These are phyloP conservation scores for Tachystola acroxantha DNA, from an alignment of 2,888 invertebrate species.

Conservation along the genomic window DNA sequence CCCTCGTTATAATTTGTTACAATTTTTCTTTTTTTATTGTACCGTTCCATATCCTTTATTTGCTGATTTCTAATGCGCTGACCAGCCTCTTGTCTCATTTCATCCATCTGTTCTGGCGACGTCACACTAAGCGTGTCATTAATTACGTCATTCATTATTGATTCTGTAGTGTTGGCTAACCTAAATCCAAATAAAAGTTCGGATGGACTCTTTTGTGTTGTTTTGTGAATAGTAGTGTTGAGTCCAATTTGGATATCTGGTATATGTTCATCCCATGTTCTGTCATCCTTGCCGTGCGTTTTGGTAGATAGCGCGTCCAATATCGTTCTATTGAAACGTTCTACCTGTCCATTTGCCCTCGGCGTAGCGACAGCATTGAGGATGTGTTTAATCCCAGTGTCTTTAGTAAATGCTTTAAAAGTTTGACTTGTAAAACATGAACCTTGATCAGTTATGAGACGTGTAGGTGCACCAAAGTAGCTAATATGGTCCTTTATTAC, in stretches of 20 bases:
- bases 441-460: conserved; percentile 6
- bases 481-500: neutral
- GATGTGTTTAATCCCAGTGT: conserved; percentile 6
- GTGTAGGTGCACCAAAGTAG: conserved; percentile 2
- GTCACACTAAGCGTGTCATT: conserved; percentile 5
- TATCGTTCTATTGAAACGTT: conserved; percentile 3
- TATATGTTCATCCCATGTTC: conserved; percentile 11
- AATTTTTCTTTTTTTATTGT: no score
- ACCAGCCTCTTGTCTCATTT: conserved; percentile 2
- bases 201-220: conserved; percentile 14
- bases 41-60: conserved; percentile 3
- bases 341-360: neutral
- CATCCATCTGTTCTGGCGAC: neutral
- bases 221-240: conserved; percentile 14
- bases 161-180: conserved; percentile 7
- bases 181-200: conserved; percentile 15
- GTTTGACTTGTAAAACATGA: conserved; percentile 4
- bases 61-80: conserved; percentile 3
- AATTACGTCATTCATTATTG: conserved; percentile 10
- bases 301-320: conserved; percentile 1
- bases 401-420: neutral
- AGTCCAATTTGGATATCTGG: conserved; percentile 14
- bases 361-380: no score
- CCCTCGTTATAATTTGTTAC: no score
- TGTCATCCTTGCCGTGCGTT: conserved; percentile 7